These are phyloP conservation scores for Echinometra lucunter DNA, from an alignment of 53 echinoderm and acorn worm species.

Conservation along the genomic window DNA sequence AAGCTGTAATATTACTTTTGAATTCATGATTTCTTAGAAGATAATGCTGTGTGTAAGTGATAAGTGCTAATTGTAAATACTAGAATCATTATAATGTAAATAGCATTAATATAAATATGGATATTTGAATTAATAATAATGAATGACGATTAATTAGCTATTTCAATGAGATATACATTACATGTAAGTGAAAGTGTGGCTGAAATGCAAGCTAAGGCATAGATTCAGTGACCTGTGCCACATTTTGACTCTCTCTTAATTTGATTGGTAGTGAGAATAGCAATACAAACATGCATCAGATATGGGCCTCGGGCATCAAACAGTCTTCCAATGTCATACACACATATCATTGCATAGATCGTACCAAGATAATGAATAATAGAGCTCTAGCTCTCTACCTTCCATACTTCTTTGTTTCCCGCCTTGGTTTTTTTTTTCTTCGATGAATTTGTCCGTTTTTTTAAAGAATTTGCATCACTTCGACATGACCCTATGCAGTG, in stretches of 20 bases:
- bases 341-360: background rate
- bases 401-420: background rate
- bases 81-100: no score
- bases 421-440: background rate
- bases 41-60: no score
- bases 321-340: background rate
- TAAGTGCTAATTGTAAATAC: no score
- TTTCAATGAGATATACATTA: no score
- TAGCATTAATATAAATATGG: no score
- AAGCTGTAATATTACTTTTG: no score
- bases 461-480: background rate
- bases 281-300: slow-evolving; percentile 5
- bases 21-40: no score
- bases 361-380: background rate
- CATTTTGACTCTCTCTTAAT: slow-evolving; percentile 5
- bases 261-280: slow-evolving; percentile 44
- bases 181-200: background rate
- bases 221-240: background rate
- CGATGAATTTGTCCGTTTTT: background rate
- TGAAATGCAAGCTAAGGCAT: background rate
- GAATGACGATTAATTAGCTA: no score
- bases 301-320: slow-evolving; percentile 4
- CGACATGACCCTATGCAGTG: background rate
- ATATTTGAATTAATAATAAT: no score
- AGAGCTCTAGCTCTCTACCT: background rate